Evolutionary conservation across 1,140 invertebrate genomes (phyloP), one percentile per base, ranked within the genome.

Genomic region (Drosophila murphyi): DNA sequence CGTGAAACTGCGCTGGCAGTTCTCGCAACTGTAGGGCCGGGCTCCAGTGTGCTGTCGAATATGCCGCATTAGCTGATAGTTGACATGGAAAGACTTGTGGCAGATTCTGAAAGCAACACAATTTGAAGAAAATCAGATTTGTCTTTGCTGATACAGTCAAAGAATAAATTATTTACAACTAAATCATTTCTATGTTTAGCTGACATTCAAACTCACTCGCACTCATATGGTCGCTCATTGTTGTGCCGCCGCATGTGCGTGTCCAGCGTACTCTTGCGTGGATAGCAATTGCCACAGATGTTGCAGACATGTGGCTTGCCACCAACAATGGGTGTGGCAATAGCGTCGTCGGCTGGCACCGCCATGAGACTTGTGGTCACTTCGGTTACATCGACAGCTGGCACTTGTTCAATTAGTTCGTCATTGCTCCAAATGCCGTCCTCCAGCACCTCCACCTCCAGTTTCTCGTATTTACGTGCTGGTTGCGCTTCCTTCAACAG

Each of bases 1-100:
- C 0, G 95, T 94, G 79, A 96, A 96, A 34, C 94, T 92, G 2
- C 96, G 93, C 54, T 95, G 93, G 88, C 96, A 96, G 32, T 96
- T 93, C 57, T 95, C 93, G 77, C 96, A 96, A 78, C 94, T 94
- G 91, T 96, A 96, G 0, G 96, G 96, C 56, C 87, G 81, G 4
- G 72, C 85, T 3, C 91, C 91, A 1, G 91, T 92, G 35, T 92
- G 91, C 56, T 91, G 81, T 3, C 90, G 78, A 28, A 92, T 92
- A 55, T 92, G 92, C 0, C 92, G 85, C 62, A 79, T 88, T n/a
- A 92, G 34, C 71, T 92, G 90, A 72, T 92, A 92, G 47, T 92
- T 91, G 5, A 92, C 78, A 56, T 91, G 82, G 35, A 92, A 92
- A 2, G 83, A 57, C 47, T 82, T 76, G 4, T 76, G 74, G 56